Conservation (phyloP, 2,888 invertebrate species). For the Apomyelois bistriatella region DNA sequence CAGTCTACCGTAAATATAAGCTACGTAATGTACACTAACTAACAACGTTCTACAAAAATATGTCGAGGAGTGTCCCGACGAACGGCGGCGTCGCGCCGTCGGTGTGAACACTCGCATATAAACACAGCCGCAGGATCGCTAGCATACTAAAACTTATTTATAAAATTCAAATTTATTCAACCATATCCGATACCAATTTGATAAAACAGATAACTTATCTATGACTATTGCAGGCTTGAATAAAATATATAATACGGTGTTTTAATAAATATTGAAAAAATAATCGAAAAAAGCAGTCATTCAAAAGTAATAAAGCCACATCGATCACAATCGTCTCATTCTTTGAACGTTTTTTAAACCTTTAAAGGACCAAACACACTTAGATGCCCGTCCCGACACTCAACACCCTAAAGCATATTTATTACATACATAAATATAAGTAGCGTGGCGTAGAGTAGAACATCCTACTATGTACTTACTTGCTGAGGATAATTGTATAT, state of each 20-base stretch:
- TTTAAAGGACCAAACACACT: no score
- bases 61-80: not conserved
- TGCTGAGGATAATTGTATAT: no score
- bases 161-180: not conserved
- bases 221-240: not conserved
- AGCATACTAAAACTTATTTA: not conserved
- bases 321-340: no score
- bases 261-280: no score
- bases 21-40: not conserved
- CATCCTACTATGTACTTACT: no score
- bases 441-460: no score
- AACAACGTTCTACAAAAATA: constrained; percentile 4
- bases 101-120: not conserved
- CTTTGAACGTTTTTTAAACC: no score
- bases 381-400: no score
- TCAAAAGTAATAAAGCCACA: no score
- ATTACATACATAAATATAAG: no score
- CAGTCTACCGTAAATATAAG: not conserved
- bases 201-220: not conserved
- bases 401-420: no score
- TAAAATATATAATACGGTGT: not conserved
- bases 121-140: constrained; percentile 10
- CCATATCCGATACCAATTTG: not conserved
- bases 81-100: not conserved
- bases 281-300: not conserved